Conservation (phyloP, 2,113 vertebrate genomes). For the Gracilinanus agilis region DNA sequence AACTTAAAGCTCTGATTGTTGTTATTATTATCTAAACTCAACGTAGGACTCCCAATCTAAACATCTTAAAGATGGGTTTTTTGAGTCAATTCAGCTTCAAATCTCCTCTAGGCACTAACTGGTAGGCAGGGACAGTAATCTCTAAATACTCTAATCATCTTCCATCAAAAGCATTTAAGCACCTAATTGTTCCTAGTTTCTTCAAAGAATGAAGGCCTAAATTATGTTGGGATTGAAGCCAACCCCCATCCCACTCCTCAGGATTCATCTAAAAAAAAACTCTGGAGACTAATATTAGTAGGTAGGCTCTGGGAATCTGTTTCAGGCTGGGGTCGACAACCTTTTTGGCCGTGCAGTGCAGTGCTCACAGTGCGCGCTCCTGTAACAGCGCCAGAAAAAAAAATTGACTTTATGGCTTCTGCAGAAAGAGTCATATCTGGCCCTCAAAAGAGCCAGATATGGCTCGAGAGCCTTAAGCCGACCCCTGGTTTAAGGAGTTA, state of each 20-base stretch:
- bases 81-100: neutral
- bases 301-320: neutral
- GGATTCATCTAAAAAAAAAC: neutral
- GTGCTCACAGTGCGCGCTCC: no score
- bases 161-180: neutral
- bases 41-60: neutral
- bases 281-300: neutral
- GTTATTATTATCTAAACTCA: neutral
- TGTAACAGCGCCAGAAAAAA: no score
- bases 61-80: neutral
- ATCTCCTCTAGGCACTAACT: neutral
- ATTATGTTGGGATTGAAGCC: neutral
- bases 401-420: no score
- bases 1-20: no score
- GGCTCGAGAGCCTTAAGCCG: no score
- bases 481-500: neutral
- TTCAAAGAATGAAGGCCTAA: neutral
- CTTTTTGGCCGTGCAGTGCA: no score
- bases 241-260: neutral
- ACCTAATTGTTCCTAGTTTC: neutral
- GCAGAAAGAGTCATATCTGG: no score
- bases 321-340: no score
- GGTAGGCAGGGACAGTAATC: neutral
- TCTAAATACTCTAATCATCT: neutral
- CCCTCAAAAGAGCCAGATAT: no score